Evolutionary conservation across 1,140 invertebrate genomes (phyloP), one percentile per base, ranked within the genome.

Genomic region (Cephus cinctus): DNA sequence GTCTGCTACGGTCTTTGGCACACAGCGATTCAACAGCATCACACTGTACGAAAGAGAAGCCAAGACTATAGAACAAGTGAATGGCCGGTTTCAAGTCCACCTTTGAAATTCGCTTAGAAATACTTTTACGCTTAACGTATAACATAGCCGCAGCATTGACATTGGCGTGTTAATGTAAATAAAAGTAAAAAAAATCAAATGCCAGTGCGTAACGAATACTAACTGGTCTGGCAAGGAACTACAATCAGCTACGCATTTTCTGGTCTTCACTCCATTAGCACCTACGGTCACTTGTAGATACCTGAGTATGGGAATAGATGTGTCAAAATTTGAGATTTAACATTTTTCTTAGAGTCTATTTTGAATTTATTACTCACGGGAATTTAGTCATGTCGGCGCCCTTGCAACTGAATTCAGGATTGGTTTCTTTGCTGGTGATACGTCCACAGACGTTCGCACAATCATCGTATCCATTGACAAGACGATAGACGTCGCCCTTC

Each of bases 361-460:
- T 50, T 47, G 31, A 38, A 59, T 32, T 40, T 42, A 8, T 52
- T 47, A 76, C 70, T 76, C 65, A 84, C 81, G 66, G 66, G 47
- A 75, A 61, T 0, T 58, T 48, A 5, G 64, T 77, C 57, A 75
- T 76, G 52, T 86, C 76, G 20, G 56, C 61, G 23, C 79, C 78
- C 49, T 76, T 78, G 47, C 80, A 76, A n/a, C 47, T 45, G 18
- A 68, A 67, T 30, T 57, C 34, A 9, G 71, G 57, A 50, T 75
- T 38, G 46, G 54, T 62, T 27, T 69, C 56, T n/a, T 60, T 58
- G 0, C 40, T 14, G 5, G 73, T 78, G 18, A 72, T 52, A 34
- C 70, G 74, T 4, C 85, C 84, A 60, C 86, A 89, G 36, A 86
- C 70, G 58, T 87, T 84, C 2, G 81, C 85, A 61, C 82, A 86